These are phyloP conservation scores for Oncorhynchus keta DNA, from an alignment of 2,113 vertebrate genomes.

Conservation along the genomic window DNA sequence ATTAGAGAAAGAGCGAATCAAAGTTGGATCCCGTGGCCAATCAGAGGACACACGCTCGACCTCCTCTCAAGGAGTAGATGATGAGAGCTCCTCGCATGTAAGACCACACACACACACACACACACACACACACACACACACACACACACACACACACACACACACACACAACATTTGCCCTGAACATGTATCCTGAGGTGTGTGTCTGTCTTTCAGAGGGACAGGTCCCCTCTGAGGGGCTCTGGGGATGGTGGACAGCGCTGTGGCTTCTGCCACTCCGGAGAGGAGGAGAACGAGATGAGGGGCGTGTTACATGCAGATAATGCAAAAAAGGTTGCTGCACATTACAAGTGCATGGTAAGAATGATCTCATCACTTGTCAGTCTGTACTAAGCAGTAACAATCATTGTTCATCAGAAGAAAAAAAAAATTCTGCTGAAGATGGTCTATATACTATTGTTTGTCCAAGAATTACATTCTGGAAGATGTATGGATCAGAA, in stretches of 20 bases:
- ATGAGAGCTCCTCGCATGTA: conserved; percentile 96
- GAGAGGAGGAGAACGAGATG: conserved; percentile 95
- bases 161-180: neutral
- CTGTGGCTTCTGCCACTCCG: conserved; percentile 97
- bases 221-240: conserved; percentile 93
- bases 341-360: conserved; percentile 99
- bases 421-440: neutral
- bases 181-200: neutral
- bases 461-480: neutral
- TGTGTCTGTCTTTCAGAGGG: conserved; percentile 77
- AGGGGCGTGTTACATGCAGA: conserved; percentile 73
- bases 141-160: neutral
- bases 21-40: conserved; percentile 84
- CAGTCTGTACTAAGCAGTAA: neutral
- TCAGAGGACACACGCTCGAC: conserved; percentile 90
- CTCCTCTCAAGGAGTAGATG: conserved; percentile 93
- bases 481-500: neutral
- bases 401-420: neutral
- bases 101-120: conserved; percentile 43
- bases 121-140: neutral
- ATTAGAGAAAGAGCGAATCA: conserved; percentile 87
- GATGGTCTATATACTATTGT: neutral
- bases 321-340: conserved; percentile 97
- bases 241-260: conserved; percentile 91
- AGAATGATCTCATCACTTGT: conserved; percentile 35